phyloP scores from a whole-genome alignment of 2,797 vertebrate genomes.

The Clarias fuscus region DNA sequence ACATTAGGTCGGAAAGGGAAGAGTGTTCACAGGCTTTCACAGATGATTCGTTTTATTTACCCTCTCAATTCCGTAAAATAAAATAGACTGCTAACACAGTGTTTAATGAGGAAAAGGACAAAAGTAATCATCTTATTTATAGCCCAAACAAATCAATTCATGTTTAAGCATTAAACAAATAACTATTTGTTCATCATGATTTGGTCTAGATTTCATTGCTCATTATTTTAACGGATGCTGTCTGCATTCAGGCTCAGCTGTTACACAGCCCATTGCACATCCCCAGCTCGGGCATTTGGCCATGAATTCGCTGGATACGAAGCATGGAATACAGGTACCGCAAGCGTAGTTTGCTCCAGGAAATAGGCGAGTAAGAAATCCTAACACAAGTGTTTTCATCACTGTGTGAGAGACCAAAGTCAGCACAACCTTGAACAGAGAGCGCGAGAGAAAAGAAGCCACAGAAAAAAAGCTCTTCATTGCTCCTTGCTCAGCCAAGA shows the following conservation, averaged over 20 bases:
- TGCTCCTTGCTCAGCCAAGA: constrained; percentile 27
- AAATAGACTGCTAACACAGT: background rate
- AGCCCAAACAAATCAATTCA: background rate
- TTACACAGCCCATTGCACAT: constrained; percentile 62
- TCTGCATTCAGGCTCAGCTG: constrained; percentile 8
- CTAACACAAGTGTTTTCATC: constrained; percentile 6
- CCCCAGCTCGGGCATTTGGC: constrained; percentile 62
- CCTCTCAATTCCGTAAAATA: background rate
- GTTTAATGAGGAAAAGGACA: background rate
- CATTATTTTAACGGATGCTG: constrained; percentile 25
- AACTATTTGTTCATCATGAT: background rate
- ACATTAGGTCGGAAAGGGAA: background rate
- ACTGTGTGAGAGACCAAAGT: constrained; percentile 45
- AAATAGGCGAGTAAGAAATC: constrained; percentile 6
- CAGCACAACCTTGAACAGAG: constrained; percentile 46
- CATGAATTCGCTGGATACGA: constrained; percentile 24
- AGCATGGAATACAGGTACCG: constrained; percentile 8
- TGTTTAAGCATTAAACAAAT: background rate
- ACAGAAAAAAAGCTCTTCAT: constrained; percentile 36
- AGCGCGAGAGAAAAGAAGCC: background rate
- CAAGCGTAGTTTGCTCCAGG: constrained; percentile 8
- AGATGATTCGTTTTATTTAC: background rate
- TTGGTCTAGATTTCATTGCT: background rate
- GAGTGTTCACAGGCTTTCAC: background rate
- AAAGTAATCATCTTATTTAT: background rate